Evolutionary conservation across 2,113 vertebrate genomes (phyloP).

Genomic region (Psophia crepitans): DNA sequence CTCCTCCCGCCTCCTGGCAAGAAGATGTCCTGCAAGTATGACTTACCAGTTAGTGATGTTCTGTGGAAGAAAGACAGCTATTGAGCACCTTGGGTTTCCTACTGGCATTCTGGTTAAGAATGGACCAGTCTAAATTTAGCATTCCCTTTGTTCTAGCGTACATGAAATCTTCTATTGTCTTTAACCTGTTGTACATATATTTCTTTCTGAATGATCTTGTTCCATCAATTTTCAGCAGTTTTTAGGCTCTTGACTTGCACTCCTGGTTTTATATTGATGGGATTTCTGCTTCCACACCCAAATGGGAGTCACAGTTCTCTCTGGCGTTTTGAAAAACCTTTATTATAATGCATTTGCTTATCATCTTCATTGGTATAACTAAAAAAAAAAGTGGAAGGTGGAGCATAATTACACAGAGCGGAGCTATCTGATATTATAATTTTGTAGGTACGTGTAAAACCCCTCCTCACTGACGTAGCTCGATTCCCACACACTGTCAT

Average conservation of each 20-base stretch:
- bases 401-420: background rate
- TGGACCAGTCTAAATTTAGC: background rate
- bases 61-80: rapidly evolving
- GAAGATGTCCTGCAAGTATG: rapidly evolving
- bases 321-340: conserved; percentile 4
- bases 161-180: background rate
- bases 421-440: background rate
- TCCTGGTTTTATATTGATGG: background rate
- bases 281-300: background rate
- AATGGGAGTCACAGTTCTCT: background rate
- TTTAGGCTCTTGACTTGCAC: background rate
- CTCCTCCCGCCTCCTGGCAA: background rate
- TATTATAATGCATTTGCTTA: background rate
- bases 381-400: background rate
- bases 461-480: background rate
- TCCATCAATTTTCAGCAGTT: background rate
- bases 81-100: background rate
- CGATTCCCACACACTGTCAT: background rate
- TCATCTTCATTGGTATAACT: background rate
- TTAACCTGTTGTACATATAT: background rate
- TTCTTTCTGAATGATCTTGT: background rate
- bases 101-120: background rate
- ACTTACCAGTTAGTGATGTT: background rate
- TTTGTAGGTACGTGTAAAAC: background rate
- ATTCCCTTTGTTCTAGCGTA: background rate